Percentiles rank a stretch among this genome's conserved stretches.
Conservation (phyloP, 1,140 invertebrate species). For the Lepidurus arcticus region DNA sequence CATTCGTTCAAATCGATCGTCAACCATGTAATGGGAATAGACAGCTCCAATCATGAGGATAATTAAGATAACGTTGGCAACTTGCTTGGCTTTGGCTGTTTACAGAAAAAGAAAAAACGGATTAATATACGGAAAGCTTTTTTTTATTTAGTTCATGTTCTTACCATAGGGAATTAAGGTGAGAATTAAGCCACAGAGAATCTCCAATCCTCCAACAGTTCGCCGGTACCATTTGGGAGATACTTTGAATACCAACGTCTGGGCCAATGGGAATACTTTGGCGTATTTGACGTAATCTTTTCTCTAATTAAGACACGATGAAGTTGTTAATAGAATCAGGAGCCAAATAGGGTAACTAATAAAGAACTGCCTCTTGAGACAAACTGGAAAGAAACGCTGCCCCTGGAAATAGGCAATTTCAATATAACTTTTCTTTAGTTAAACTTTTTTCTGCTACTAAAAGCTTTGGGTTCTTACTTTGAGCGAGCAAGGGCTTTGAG, state of each 20-base stretch:
- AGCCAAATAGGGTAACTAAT: too few relatives aligned
- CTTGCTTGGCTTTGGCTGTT: conserved; percentile 81
- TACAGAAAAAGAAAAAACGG: conserved; percentile 38
- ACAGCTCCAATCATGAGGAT: conserved; percentile 78
- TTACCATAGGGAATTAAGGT: conserved; percentile 81
- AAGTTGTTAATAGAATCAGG: not conserved
- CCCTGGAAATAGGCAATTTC: too few relatives aligned
- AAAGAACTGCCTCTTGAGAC: too few relatives aligned
- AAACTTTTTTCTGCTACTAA: too few relatives aligned
- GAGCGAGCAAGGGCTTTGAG: too few relatives aligned
- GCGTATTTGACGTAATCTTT: conserved; percentile 95
- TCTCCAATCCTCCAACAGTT: conserved; percentile 78
- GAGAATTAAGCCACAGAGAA: conserved; percentile 80
- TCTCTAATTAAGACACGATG: conserved; percentile 62
- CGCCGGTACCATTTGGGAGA: conserved; percentile 89
- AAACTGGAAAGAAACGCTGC: too few relatives aligned
- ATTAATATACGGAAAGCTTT: not conserved
- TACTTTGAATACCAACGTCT: conserved; percentile 74
- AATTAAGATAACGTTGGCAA: conserved; percentile 74
- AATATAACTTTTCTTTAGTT: too few relatives aligned
- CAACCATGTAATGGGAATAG: conserved; percentile 87
- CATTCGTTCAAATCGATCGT: conserved; percentile 86
- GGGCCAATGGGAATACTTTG: conserved; percentile 88
- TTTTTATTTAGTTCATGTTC: conserved; percentile 41
- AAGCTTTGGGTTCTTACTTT: too few relatives aligned